Base-by-base conservation (phyloP, 2,797 vertebrate species). In the Clangula hyemalis region DNA sequence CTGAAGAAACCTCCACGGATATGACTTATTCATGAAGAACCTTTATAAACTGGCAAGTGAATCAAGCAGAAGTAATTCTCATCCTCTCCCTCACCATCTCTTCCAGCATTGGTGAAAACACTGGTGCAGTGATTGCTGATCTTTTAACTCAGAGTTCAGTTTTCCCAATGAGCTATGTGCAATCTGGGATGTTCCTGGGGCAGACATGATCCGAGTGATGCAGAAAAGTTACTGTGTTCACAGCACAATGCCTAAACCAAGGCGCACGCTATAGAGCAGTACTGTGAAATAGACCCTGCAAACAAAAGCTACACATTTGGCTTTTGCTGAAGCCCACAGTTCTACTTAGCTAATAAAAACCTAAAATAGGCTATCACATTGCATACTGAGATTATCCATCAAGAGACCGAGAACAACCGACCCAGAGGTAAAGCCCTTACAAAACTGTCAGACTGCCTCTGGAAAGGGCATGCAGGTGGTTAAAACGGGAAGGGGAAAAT, bases 361-460 rank as follows among this genome's bases (percentile, higher is more conserved):
- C 75, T 92, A 43, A 85, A 93, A 30, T 1, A 51, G 54, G 69
- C 90, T 72, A 93, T 94, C 93, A 89, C 74, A 74, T 66, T 75
- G 80, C 57, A 89, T 91, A 28, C 77, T 25, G 61, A 83, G 45
- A 87, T 88, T 89, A 93, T 92, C 93, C 74, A 94, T 94, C 95
- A 96, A 14, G 57, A 18, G 27, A 60, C 34, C 10, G 54, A 79
- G 56, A 69, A 58, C 2, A 25, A 49, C 45, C 1, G 0, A 78
- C 57, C 80, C 74, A 43, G 30, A 87, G 80, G 60, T 2, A 84
- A 91, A 94, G 65, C 71, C 71, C 49, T 71, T 80, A 54, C 24
- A 76, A 69, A 94, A 72, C 80, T 89, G 68, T 51, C 91, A 92
- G 77, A 5, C 74, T 58, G 61, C 38, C 56, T 86, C 62, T 72